Base-by-base conservation (phyloP, 1,140 invertebrate genomes). In the Anoplolepis gracilipes region DNA sequence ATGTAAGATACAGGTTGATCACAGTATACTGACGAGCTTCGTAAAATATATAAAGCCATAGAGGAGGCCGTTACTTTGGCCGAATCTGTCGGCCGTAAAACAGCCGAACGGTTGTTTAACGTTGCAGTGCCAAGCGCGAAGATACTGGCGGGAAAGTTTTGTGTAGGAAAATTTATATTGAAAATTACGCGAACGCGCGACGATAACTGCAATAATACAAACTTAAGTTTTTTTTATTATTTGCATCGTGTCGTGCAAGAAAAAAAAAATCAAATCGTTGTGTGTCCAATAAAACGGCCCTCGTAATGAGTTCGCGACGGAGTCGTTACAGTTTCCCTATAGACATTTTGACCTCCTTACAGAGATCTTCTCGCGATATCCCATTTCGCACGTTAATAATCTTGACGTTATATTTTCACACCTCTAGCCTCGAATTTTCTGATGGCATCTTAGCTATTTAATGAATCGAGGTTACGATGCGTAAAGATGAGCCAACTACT, bases 261-360 rank as follows among this genome's bases (percentile, higher is more conserved):
- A 22, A 70, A 59, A 57, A 59, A 46, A 36, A 55, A 1, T 22
- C 13, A 19, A 6, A 36, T 46, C 10, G 49, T 67, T 22, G 64
- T 67, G 46, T 49, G 46, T 33, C 64, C 49, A 70, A 72, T 57
- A 81, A 81, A 42, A 81, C 65, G 36, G 19, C 13, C 16, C 11
- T 72, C 33, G 6, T 81, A 81, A 81, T 65, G 53, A 81, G 36
- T 36, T 59, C 49, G 33, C 36, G 11, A 16, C 2, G 22, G 16
- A 78, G 62, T 78, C 42, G 62, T 53, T 57, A 33, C 62, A 67
- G 61, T 65, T 59, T 59, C 53, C 36, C 19, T 19, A 53, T 49
- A 81, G 78, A 81, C 64, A 46, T 81, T 70, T 72, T 72, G 65
- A 81, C 78, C 78, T 81, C 65, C 33, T 59, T 81, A 70, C 39